phyloP scores from a whole-genome alignment of 2,888 invertebrate genomes.

The Macrosiphum euphorbiae region DNA sequence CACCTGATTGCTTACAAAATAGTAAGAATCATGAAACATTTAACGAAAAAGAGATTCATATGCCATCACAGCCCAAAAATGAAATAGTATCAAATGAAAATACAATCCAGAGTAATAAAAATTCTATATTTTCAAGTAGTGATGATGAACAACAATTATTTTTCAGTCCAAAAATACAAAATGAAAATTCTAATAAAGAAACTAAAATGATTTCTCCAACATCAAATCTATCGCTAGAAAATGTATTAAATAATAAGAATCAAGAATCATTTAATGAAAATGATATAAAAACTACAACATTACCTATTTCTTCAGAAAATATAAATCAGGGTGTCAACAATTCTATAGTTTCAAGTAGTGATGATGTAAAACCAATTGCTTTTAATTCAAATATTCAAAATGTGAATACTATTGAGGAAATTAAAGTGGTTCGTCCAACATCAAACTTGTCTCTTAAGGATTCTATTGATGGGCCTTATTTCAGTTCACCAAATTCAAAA shows the following conservation, averaged over 20 bases:
- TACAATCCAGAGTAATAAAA: neutral
- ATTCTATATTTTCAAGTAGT: neutral
- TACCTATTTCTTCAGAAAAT: neutral
- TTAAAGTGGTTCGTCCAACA: neutral
- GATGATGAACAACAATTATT: neutral
- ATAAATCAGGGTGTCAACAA: neutral
- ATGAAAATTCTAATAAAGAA: neutral
- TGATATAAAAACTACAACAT: neutral
- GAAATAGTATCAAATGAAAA: neutral
- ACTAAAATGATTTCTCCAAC: neutral
- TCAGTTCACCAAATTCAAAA: conserved; percentile 44
- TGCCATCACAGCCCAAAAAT: neutral
- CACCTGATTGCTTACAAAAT: neutral
- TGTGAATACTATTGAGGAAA: neutral
- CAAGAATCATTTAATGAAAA: neutral
- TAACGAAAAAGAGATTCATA: neutral
- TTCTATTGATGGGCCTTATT: conserved; percentile 35
- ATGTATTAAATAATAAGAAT: neutral
- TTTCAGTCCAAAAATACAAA: neutral
- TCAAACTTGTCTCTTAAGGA: conserved; percentile 12
- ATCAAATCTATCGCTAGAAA: neutral
- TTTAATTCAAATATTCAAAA: conserved; percentile 3
- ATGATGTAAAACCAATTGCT: neutral
- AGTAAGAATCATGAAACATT: neutral
- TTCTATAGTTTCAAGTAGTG: conserved; percentile 2